A percentile compares a stretch with the other conserved stretches of the same genome.
phyloP scores from a whole-genome alignment of 1,140 invertebrate species.

The Schlechtendalia chinensis region DNA sequence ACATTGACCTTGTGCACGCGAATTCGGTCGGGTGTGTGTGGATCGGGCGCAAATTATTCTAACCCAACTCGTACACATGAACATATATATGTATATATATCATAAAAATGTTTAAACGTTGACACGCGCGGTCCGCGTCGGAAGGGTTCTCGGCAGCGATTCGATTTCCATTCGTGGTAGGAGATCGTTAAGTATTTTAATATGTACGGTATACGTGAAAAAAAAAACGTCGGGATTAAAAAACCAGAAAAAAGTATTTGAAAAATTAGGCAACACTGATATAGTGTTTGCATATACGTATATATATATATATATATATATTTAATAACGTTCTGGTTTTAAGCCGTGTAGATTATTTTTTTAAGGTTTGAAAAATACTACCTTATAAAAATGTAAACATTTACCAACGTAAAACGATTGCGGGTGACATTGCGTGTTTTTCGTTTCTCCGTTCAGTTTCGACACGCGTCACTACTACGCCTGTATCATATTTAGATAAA shows the following conservation, averaged over 20 bases:
- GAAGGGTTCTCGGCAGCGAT: too few relatives aligned
- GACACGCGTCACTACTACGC: too few relatives aligned
- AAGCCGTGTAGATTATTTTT: not conserved
- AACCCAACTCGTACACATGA: not conserved
- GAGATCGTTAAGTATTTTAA: too few relatives aligned
- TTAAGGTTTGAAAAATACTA: not conserved
- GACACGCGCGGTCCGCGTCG: not conserved
- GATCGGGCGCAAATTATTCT: too few relatives aligned
- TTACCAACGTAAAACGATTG: not conserved
- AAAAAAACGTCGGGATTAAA: too few relatives aligned
- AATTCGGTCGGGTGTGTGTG: not conserved
- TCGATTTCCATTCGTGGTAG: too few relatives aligned
- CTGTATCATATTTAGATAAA: too few relatives aligned
- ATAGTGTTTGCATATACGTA: not conserved
- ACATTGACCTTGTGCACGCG: slow-evolving; percentile 8
- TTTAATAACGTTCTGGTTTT: not conserved
- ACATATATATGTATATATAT: not conserved
- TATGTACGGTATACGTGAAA: too few relatives aligned
- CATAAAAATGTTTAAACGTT: not conserved
- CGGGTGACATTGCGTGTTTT: not conserved
- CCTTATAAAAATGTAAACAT: not conserved
- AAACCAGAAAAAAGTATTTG: too few relatives aligned
- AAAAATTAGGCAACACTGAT: too few relatives aligned
- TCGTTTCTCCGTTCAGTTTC: not conserved
- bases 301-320: too few relatives aligned